Percentiles rank a stretch among this genome's conserved stretches.
Conservation (phyloP, 37 sponge, comb jelly and placozoan genomes). For the Chondrilla cf. caribensis region DNA sequence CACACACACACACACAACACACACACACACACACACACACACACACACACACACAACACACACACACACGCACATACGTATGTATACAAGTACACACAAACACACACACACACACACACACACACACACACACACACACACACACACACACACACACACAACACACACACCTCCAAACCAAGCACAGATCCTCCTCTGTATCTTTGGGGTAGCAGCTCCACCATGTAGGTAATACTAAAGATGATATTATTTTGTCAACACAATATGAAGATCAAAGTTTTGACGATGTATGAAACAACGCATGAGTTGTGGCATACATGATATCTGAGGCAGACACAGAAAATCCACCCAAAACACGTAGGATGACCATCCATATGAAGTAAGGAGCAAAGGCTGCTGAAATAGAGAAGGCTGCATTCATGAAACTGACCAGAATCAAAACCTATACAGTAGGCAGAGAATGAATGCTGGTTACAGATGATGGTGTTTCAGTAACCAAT, state of each 20-base stretch:
- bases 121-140: no score
- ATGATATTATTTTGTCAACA: neutral
- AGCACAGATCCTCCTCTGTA: slow-evolving; percentile 2
- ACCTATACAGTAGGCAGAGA: neutral
- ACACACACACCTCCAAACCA: slow-evolving; percentile 30
- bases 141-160: no score
- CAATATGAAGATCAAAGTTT: no score
- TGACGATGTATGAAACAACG: no score
- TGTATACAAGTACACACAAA: no score
- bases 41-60: no score
- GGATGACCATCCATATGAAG: slow-evolving; percentile 17
- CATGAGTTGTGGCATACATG: no score
- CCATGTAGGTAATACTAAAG: slow-evolving; percentile 10
- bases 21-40: no score
- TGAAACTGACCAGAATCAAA: neutral
- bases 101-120: no score
- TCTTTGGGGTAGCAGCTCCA: slow-evolving; percentile 32
- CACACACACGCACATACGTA: no score
- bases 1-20: no score
- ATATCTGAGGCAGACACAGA: neutral
- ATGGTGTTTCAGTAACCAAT: neutral
- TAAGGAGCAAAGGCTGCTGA: slow-evolving; percentile 38
- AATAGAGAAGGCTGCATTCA: neutral
- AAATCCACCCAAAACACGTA: slow-evolving; percentile 30
- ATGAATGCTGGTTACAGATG: neutral